A percentile compares a stretch with the other conserved stretches of the same genome.
Conservation (phyloP, 1,140 invertebrate genomes). For the Arion vulgaris region DNA sequence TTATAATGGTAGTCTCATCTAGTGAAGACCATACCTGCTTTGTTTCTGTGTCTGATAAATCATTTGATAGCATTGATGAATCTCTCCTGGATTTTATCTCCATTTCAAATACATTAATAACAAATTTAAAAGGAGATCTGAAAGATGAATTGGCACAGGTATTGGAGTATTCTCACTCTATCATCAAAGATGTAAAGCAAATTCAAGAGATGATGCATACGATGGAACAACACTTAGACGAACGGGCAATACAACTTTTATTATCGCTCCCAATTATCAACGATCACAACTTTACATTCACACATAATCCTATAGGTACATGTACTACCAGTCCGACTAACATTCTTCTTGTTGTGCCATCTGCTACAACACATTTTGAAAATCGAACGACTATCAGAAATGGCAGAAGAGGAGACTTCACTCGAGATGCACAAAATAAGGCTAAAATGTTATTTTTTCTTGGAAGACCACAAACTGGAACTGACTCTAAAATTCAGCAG, state of each 20-base stretch:
- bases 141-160: too few species aligned
- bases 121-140: too few species aligned
- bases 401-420: neutral
- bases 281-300: neutral
- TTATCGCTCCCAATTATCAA: slow-evolving; percentile 1
- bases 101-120: too few species aligned
- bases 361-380: neutral
- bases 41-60: too few species aligned
- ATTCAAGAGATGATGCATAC: too few species aligned
- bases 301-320: neutral
- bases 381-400: neutral
- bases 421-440: neutral
- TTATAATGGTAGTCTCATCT: too few species aligned
- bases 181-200: too few species aligned
- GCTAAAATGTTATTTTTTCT: slow-evolving; percentile 7
- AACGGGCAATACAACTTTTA: neutral
- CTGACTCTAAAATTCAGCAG: neutral
- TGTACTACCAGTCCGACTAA: neutral
- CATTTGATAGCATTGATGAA: too few species aligned
- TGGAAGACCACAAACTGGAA: neutral
- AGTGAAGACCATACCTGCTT: too few species aligned
- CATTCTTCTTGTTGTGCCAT: slow-evolving; percentile 5
- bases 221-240: too few species aligned
- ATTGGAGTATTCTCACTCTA: too few species aligned
- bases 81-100: too few species aligned